Percentiles rank a stretch among this genome's conserved stretches.
Evolutionary conservation across 2,888 invertebrate genomes (phyloP).

Genomic region (Alcis repandata): DNA sequence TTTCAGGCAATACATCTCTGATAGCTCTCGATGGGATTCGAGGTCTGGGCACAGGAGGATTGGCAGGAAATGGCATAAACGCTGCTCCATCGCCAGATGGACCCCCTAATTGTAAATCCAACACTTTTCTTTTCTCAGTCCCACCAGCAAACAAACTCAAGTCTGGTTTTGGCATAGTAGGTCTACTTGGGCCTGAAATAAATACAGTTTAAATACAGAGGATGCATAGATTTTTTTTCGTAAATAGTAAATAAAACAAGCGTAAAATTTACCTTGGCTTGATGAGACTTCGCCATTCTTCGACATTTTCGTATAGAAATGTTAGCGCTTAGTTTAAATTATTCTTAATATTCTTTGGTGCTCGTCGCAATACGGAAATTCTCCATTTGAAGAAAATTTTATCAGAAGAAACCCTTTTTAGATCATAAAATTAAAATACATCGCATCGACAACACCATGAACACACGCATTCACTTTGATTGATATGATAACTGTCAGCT

Average conservation of each 20-base stretch:
- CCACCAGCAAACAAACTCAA: constrained; percentile 72
- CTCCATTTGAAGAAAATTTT: constrained; percentile 74
- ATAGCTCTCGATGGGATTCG: constrained; percentile 77
- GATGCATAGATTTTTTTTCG: background rate
- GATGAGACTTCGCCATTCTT: constrained; percentile 90
- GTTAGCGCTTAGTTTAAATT: constrained; percentile 50
- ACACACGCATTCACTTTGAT: constrained; percentile 38
- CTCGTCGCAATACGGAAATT: constrained; percentile 61
- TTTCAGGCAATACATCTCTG: constrained; percentile 81
- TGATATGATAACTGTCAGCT: background rate
- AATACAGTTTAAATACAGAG: constrained; percentile 27
- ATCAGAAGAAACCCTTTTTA: constrained; percentile 61
- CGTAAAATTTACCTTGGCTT: constrained; percentile 82
- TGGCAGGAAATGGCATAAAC: constrained; percentile 81
- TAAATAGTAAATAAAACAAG: constrained; percentile 33
- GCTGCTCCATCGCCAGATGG: constrained; percentile 81
- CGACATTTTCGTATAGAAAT: constrained; percentile 86
- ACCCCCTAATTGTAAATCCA: constrained; percentile 86
- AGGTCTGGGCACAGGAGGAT: constrained; percentile 66
- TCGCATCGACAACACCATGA: constrained; percentile 60
- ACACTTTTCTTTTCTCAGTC: constrained; percentile 86
- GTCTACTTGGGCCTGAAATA: constrained; percentile 78
- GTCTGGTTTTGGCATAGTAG: constrained; percentile 78
- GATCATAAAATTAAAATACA: constrained; percentile 61
- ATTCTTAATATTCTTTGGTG: constrained; percentile 69